phyloP scores from a whole-genome alignment of 2,113 vertebrate species.

The Accipiter cooperii region DNA sequence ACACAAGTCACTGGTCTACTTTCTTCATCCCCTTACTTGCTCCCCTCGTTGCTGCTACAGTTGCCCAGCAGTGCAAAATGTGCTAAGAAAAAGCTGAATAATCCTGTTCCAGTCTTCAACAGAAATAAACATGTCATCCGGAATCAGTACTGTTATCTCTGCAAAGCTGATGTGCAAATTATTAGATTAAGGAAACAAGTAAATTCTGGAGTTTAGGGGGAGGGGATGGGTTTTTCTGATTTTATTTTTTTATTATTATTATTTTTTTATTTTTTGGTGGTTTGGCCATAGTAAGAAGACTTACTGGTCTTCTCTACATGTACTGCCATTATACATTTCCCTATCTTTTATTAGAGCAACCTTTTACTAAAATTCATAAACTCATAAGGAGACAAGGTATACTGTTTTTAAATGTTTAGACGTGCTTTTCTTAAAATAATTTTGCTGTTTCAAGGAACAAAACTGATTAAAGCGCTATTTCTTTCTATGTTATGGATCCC shows the following conservation, averaged over 20 bases:
- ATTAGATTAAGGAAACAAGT: neutral
- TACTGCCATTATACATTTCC: neutral
- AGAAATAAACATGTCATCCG: slow-evolving; percentile 73
- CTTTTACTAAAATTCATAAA: neutral
- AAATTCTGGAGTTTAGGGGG: neutral
- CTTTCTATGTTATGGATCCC: neutral
- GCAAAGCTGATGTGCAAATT: slow-evolving; percentile 73
- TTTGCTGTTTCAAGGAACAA: neutral
- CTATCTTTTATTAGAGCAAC: neutral
- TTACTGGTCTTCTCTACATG: neutral
- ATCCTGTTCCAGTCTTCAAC: slow-evolving; percentile 67
- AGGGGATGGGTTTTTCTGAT: neutral
- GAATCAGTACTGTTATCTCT: slow-evolving; percentile 74
- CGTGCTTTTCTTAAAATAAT: neutral
- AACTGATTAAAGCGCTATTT: neutral
- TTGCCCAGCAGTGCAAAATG: slow-evolving; percentile 68
- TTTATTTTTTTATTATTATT: too few relatives aligned
- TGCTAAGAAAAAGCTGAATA: slow-evolving; percentile 67
- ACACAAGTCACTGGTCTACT: slow-evolving; percentile 50
- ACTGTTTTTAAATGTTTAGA: neutral
- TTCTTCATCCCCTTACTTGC: slow-evolving; percentile 61
- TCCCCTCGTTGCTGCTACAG: slow-evolving; percentile 59
- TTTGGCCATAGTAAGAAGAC: neutral
- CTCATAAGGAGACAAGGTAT: neutral
- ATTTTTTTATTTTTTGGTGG: neutral